Percentiles rank a stretch among this genome's conserved stretches.
phyloP scores from a whole-genome alignment of 2,113 vertebrate genomes.

The Actenoides lindsayi region DNA sequence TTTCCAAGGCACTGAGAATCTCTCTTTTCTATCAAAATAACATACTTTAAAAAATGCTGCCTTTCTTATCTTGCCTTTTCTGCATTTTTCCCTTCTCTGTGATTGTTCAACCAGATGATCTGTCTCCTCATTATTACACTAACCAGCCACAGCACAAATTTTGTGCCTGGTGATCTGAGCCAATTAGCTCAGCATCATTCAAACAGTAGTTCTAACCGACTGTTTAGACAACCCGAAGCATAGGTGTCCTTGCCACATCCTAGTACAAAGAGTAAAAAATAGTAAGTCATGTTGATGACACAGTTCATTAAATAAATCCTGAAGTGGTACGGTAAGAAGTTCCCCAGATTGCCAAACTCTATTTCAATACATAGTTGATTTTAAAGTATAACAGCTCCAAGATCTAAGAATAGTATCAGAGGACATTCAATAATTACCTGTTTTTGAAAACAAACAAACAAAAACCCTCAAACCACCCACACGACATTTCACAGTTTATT shows the following conservation, averaged over 20 bases:
- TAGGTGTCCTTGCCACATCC: background rate
- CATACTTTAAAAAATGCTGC: background rate
- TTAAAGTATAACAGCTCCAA: background rate
- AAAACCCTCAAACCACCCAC: background rate
- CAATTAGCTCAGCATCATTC: background rate
- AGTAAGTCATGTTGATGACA: background rate
- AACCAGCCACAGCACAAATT: background rate
- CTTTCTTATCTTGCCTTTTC: background rate
- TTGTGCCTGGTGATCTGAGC: fast-evolving
- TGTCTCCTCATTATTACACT: background rate
- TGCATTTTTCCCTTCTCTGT: background rate
- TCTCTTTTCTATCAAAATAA: background rate
- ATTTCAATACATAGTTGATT: background rate
- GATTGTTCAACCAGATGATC: background rate
- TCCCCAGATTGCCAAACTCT: background rate
- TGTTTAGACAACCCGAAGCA: background rate
- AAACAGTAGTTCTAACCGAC: background rate
- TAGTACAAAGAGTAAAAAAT: background rate
- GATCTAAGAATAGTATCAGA: fast-evolving
- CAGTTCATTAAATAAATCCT: background rate
- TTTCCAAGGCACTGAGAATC: background rate
- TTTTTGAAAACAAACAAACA: background rate
- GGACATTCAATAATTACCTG: background rate
- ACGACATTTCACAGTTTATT: background rate
- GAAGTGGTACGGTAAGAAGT: background rate